A percentile compares a stretch with the other conserved stretches of the same genome.
phyloP scores from a whole-genome alignment of 2,797 vertebrate species.

The Acridotheres tristis region DNA sequence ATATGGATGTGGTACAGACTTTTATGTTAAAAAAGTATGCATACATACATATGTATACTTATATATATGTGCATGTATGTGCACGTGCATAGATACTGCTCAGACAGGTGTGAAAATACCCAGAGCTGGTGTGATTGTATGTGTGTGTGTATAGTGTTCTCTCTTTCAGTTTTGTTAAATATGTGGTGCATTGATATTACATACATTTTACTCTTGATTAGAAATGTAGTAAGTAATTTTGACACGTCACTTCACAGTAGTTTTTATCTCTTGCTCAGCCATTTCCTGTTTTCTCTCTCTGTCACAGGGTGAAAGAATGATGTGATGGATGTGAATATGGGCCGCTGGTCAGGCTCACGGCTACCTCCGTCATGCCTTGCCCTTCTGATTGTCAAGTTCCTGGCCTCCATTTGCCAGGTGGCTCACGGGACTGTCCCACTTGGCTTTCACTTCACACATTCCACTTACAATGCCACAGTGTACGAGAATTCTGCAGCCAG shows the following conservation, averaged over 20 bases:
- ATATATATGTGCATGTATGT: neutral
- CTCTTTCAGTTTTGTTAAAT: neutral
- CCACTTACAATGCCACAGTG: conserved; percentile 90
- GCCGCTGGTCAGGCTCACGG: conserved; percentile 84
- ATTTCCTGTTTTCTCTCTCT: conserved; percentile 36
- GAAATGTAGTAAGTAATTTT: neutral
- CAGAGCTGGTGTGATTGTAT: neutral
- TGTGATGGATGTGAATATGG: conserved; percentile 93
- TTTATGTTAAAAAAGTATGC: neutral
- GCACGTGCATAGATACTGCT: neutral
- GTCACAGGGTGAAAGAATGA: conserved; percentile 86
- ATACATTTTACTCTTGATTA: neutral
- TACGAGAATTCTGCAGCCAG: conserved; percentile 96
- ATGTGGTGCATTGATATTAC: neutral
- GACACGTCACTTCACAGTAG: neutral
- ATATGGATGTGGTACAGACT: neutral
- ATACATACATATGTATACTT: neutral
- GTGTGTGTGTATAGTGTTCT: neutral
- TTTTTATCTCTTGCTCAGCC: neutral
- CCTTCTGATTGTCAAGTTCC: conserved; percentile 82
- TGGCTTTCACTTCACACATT: conserved; percentile 89
- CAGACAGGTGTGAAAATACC: neutral
- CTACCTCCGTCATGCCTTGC: conserved; percentile 79
- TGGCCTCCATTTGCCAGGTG: conserved; percentile 79
- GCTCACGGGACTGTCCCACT: conserved; percentile 50